A percentile compares a stretch with the other conserved stretches of the same genome.
Evolutionary conservation across 2,797 vertebrate species (phyloP).

Genomic region (Loriculus beryllinus): DNA sequence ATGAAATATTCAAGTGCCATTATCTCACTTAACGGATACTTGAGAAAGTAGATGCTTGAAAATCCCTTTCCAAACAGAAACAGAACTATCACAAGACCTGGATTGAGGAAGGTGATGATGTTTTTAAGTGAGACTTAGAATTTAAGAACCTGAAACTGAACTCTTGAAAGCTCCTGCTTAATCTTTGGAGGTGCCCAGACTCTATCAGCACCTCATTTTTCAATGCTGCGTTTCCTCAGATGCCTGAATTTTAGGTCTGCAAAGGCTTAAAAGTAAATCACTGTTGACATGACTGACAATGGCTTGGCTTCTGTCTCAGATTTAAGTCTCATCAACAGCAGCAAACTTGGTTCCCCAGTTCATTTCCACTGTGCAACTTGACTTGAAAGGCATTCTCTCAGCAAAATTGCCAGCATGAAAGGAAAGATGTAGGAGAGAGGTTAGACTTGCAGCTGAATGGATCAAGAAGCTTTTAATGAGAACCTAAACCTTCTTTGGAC

Average conservation of each 20-base stretch:
- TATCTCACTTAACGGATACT: constrained; percentile 10
- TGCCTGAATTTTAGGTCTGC: constrained; percentile 30
- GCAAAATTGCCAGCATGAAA: not conserved
- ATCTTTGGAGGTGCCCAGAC: constrained; percentile 25
- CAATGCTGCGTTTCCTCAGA: not conserved
- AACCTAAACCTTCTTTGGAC: not conserved
- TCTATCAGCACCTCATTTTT: constrained; percentile 48
- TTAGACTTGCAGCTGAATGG: not conserved
- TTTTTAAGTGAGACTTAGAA: constrained; percentile 33
- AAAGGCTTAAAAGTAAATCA: constrained; percentile 33
- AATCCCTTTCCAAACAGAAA: constrained; percentile 21
- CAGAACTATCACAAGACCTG: not conserved
- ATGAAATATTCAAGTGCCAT: constrained; percentile 1
- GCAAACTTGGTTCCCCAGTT: not conserved
- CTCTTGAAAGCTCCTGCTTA: constrained; percentile 29
- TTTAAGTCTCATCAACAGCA: constrained; percentile 15
- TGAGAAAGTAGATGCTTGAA: not conserved
- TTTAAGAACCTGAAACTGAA: constrained; percentile 23
- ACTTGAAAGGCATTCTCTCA: constrained; percentile 13
- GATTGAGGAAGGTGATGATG: not conserved
- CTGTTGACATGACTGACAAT: constrained; percentile 45
- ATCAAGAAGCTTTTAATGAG: not conserved
- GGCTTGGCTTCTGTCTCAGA: not conserved
- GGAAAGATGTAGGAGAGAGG: not conserved
- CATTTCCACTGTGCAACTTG: not conserved